Evolutionary conservation across 2,113 vertebrate genomes (phyloP).

Genomic region (Lophius piscatorius): DNA sequence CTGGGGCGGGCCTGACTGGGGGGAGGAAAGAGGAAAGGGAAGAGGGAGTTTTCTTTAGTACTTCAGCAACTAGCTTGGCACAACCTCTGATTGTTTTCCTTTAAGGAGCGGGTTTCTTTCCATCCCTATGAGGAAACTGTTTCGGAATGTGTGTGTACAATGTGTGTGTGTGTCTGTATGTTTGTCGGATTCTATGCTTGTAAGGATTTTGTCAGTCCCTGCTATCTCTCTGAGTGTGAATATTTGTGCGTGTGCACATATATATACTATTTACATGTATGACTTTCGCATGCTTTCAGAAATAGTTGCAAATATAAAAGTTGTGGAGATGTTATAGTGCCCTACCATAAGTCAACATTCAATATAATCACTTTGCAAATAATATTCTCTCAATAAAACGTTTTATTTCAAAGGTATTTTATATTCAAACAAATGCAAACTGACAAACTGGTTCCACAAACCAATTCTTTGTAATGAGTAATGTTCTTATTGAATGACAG

Average conservation of each 20-base stretch:
- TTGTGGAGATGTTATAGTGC: conserved; percentile 18
- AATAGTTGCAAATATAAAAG: conserved; percentile 46
- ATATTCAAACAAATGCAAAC: not conserved
- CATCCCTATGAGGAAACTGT: conserved; percentile 71
- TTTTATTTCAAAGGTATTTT: not conserved
- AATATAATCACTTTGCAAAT: conserved; percentile 16
- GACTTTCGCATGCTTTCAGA: not conserved
- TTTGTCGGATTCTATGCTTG: not conserved
- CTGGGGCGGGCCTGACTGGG: conserved; percentile 65
- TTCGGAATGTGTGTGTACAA: conserved; percentile 64
- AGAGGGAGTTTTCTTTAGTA: conserved; percentile 56
- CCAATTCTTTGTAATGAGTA: not conserved
- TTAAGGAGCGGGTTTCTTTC: conserved; percentile 65
- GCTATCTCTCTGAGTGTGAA: not conserved
- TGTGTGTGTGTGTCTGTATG: conserved; percentile 24
- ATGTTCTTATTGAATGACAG: not conserved
- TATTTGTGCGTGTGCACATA: not conserved
- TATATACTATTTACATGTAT: conserved; percentile 1
- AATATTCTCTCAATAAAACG: not conserved
- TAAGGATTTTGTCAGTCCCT: not conserved
- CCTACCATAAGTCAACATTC: conserved; percentile 40
- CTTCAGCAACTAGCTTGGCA: conserved; percentile 46
- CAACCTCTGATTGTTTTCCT: conserved; percentile 56
- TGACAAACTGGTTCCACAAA: not conserved
- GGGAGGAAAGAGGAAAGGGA: conserved; percentile 37